phyloP scores from a whole-genome alignment of 2,113 vertebrate genomes.

The Plestiodon gilberti region DNA sequence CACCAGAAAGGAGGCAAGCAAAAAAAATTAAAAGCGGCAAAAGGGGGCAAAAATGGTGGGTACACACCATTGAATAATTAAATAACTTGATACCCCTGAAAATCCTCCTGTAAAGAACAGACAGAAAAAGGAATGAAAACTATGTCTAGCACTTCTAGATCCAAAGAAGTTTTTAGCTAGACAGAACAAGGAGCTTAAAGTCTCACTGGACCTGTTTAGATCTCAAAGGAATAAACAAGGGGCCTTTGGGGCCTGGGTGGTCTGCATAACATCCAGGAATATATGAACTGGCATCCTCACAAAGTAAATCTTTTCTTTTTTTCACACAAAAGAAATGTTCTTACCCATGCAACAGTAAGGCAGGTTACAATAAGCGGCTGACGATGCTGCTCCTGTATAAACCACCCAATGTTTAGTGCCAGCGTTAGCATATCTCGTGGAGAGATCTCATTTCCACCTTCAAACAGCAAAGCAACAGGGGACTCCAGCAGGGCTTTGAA shows the following conservation, averaged over 20 bases:
- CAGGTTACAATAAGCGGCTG: background rate
- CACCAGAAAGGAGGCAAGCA: too few relatives aligned
- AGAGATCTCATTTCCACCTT: conserved; percentile 24
- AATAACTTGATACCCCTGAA: accelerated
- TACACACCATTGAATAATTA: too few relatives aligned
- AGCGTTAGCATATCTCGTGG: background rate
- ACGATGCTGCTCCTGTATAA: conserved; percentile 23
- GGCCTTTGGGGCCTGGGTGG: conserved; percentile 65
- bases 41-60: too few relatives aligned
- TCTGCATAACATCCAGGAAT: conserved; percentile 63
- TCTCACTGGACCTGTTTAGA: conserved; percentile 51
- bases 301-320: conserved; percentile 72
- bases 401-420: conserved; percentile 1
- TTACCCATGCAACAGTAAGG: conserved; percentile 60
- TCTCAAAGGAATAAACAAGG: conserved; percentile 63
- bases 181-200: conserved; percentile 48
- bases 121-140: conserved; percentile 33
- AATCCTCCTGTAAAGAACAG: background rate
- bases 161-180: background rate
- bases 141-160: conserved; percentile 37
- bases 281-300: conserved; percentile 65
- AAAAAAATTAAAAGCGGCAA: too few relatives aligned
- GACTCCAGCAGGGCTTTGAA: conserved; percentile 6
- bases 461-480: background rate
- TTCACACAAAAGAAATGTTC: conserved; percentile 61